phyloP scores from a whole-genome alignment of 1,140 invertebrate species.

The Drosophila eugracilis region DNA sequence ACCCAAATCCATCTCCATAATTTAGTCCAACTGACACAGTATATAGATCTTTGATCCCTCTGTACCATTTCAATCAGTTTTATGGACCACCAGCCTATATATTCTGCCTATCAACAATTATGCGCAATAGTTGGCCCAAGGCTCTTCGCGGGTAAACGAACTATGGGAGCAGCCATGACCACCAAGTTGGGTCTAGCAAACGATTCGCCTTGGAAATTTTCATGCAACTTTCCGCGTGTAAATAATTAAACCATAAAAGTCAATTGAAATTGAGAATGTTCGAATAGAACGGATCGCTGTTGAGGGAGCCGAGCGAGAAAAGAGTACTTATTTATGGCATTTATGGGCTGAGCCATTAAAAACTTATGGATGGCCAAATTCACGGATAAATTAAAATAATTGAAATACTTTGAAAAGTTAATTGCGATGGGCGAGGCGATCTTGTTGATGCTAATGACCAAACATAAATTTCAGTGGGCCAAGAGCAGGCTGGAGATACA shows the following conservation, averaged over 20 bases:
- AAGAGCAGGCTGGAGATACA: constrained; percentile 24
- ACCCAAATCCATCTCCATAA: constrained; percentile 4
- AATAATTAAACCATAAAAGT: constrained; percentile 75
- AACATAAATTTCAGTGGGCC: constrained; percentile 71
- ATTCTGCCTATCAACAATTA: constrained; percentile 33
- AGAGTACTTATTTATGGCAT: constrained; percentile 50
- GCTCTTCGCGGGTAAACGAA: constrained; percentile 67
- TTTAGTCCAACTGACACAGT: constrained; percentile 1
- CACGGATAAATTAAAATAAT: constrained; percentile 81
- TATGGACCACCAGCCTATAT: constrained; percentile 7
- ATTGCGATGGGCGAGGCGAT: constrained; percentile 67
- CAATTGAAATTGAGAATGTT: constrained; percentile 38
- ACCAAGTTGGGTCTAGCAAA: constrained; percentile 43
- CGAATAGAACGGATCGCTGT: constrained; percentile 8
- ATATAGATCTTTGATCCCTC: constrained; percentile 29
- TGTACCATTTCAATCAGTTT: constrained; percentile 22
- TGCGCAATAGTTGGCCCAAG: constrained; percentile 55
- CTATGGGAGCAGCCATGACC: constrained; percentile 60
- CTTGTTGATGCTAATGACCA: constrained; percentile 79
- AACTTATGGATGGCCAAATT: constrained; percentile 64
- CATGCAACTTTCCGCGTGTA: constrained; percentile 66
- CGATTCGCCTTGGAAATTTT: constrained; percentile 65
- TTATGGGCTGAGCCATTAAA: constrained; percentile 50
- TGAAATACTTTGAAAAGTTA: constrained; percentile 79
- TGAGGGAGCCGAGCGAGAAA: constrained; percentile 8